Percentiles rank a stretch among this genome's conserved stretches.
Conservation (phyloP, 2,888 invertebrate species). For the Sabellastarte sp. region DNA sequence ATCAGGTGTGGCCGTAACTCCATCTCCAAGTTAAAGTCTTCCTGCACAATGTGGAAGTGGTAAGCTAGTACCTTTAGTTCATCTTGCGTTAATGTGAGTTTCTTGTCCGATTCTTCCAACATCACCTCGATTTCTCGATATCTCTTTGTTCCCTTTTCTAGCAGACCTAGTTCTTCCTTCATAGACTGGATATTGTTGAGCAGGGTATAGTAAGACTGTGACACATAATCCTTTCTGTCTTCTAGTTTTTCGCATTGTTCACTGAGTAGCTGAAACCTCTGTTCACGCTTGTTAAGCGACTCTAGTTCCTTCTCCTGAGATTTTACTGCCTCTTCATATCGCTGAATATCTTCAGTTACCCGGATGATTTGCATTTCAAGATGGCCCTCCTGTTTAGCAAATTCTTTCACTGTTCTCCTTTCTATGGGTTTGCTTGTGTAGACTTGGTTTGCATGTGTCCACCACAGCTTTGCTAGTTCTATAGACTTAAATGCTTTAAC, state of each 20-base stretch:
- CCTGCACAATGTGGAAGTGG: constrained; percentile 37
- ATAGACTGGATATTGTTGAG: constrained; percentile 13
- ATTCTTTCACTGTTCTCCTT: constrained; percentile 1
- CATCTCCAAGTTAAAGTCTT: constrained; percentile 43
- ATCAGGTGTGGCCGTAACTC: constrained; percentile 46
- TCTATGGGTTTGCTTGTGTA: constrained; percentile 6
- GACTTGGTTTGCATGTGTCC: constrained; percentile 32
- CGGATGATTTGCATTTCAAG: constrained; percentile 6
- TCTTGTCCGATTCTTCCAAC: constrained; percentile 28
- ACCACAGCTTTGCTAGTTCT: constrained; percentile 48
- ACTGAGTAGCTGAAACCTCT: constrained; percentile 3
- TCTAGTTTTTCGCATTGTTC: constrained; percentile 26
- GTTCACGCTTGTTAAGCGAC: constrained; percentile 9
- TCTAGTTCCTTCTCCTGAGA: constrained; percentile 6
- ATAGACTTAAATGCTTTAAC: constrained; percentile 48
- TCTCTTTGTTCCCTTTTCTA: constrained; percentile 12
- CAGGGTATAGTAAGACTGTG: constrained; percentile 17
- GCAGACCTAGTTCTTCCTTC: constrained; percentile 14
- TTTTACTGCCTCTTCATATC: constrained; percentile 6
- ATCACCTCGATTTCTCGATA: constrained; percentile 25
- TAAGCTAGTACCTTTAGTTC: constrained; percentile 40
- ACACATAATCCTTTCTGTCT: constrained; percentile 20
- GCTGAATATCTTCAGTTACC: constrained; percentile 9
- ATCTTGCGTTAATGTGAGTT: constrained; percentile 31
- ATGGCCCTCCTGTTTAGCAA: neutral